These are phyloP conservation scores for Ophion obscuratus DNA, from an alignment of 2,888 invertebrate genomes.

Conservation along the genomic window DNA sequence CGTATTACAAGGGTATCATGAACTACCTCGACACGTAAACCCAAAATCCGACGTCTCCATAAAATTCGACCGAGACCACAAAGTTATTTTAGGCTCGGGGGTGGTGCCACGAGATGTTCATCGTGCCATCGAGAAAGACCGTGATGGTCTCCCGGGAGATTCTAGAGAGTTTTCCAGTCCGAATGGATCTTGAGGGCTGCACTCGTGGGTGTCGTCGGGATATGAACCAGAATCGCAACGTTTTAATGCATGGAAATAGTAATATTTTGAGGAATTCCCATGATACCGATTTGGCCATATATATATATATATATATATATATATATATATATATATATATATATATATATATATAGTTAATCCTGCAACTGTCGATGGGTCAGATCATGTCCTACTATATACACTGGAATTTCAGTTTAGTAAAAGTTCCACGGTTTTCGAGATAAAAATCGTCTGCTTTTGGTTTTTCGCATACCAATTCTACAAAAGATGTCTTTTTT, in stretches of 20 bases:
- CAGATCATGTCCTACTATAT: too few species aligned
- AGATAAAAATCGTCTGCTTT: too few species aligned
- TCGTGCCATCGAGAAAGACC: neutral
- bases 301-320: too few species aligned
- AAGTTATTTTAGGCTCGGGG: constrained; percentile 62
- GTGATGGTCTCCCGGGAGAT: constrained; percentile 23
- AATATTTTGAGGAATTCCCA: constrained; percentile 53
- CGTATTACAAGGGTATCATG: constrained; percentile 41
- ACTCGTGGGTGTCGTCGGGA: constrained; percentile 64
- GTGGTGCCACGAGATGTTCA: constrained; percentile 4
- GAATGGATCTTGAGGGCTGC: constrained; percentile 19
- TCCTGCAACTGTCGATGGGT: too few species aligned
- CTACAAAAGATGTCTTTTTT: too few species aligned
- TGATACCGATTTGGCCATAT: constrained; percentile 44
- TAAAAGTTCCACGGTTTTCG: too few species aligned
- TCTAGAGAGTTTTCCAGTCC: neutral
- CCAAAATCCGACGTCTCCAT: neutral
- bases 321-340: too few species aligned
- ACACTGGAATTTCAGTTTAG: too few species aligned
- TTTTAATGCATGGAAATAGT: constrained; percentile 37
- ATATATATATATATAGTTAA: too few species aligned
- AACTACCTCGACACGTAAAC: neutral
- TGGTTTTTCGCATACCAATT: too few species aligned
- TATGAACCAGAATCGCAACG: constrained; percentile 43
- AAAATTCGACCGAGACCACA: neutral